A percentile compares a stretch with the other conserved stretches of the same genome.
phyloP scores from a whole-genome alignment of 23 tunicate genomes.

The Botrylloides violaceus region DNA sequence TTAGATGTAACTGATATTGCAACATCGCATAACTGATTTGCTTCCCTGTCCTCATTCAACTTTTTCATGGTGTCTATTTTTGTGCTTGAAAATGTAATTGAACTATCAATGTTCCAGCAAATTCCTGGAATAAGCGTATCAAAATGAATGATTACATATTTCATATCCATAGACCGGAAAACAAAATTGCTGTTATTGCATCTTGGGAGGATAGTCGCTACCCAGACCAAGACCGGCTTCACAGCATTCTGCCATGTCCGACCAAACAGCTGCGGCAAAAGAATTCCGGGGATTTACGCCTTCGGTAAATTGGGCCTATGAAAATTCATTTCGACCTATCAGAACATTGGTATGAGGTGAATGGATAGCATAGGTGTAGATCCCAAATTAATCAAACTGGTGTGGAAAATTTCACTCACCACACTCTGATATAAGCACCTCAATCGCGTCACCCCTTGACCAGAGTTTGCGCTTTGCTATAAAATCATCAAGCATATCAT shows the following conservation, averaged over 20 bases:
- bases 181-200: too few species aligned
- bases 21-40: conserved; percentile 35
- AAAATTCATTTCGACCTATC: too few species aligned
- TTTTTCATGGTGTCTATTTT: neutral
- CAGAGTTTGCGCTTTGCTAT: neutral
- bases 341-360: too few species aligned
- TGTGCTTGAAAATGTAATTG: neutral
- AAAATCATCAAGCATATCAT: conserved; percentile 1
- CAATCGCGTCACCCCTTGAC: conserved; percentile 8
- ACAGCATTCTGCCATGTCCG: too few species aligned
- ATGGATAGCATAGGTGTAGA: too few species aligned
- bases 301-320: too few species aligned
- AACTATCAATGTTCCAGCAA: neutral
- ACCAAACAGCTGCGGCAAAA: too few species aligned
- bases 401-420: conserved; percentile 12
- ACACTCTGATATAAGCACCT: conserved; percentile 2
- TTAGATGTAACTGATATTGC: conserved; percentile 5
- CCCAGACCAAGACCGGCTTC: too few species aligned
- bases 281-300: too few species aligned
- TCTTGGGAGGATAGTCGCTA: too few species aligned
- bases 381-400: too few species aligned
- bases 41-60: conserved; percentile 29
- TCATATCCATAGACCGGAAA: neutral
- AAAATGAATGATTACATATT: neutral
- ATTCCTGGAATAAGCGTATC: neutral